Conservation (phyloP, 2,888 invertebrate species). For the Orthosia gothica region DNA sequence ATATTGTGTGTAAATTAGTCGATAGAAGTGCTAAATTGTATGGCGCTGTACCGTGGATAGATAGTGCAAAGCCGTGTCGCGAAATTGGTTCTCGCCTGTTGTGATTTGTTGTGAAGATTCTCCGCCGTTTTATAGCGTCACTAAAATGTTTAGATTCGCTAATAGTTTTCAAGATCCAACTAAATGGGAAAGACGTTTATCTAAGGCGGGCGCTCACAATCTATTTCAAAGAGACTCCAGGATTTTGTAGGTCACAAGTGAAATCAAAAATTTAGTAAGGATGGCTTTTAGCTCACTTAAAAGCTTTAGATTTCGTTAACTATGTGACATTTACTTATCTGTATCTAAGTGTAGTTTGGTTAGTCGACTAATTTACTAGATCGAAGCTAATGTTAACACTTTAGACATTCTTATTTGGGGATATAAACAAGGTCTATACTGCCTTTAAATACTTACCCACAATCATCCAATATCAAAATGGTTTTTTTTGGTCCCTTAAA, state of each 20-base stretch:
- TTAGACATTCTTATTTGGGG: not conserved
- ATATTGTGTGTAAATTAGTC: too few species aligned
- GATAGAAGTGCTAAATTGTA: too few species aligned
- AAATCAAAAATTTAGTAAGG: slow-evolving; percentile 18
- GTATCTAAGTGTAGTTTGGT: not conserved
- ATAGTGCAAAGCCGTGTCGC: not conserved
- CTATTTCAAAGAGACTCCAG: slow-evolving; percentile 3
- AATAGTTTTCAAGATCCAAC: slow-evolving; percentile 45
- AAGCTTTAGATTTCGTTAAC: not conserved
- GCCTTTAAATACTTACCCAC: too few species aligned
- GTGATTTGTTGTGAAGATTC: slow-evolving; percentile 6
- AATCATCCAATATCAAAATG: too few species aligned
- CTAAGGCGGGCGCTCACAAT: slow-evolving; percentile 27
- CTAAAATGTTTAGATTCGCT: slow-evolving; percentile 32
- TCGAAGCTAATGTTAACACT: not conserved
- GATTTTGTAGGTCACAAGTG: slow-evolving; percentile 23
- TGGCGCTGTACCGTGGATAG: not conserved
- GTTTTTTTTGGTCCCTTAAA: too few species aligned
- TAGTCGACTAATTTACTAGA: not conserved
- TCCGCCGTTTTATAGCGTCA: not conserved
- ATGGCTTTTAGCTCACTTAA: slow-evolving; percentile 1
- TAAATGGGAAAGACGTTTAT: slow-evolving; percentile 32
- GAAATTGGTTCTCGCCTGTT: not conserved
- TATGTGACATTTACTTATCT: not conserved
- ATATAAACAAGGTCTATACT: not conserved